Base-by-base conservation (phyloP, 2,113 vertebrate species). In the Poeciliopsis turrubarensis region DNA sequence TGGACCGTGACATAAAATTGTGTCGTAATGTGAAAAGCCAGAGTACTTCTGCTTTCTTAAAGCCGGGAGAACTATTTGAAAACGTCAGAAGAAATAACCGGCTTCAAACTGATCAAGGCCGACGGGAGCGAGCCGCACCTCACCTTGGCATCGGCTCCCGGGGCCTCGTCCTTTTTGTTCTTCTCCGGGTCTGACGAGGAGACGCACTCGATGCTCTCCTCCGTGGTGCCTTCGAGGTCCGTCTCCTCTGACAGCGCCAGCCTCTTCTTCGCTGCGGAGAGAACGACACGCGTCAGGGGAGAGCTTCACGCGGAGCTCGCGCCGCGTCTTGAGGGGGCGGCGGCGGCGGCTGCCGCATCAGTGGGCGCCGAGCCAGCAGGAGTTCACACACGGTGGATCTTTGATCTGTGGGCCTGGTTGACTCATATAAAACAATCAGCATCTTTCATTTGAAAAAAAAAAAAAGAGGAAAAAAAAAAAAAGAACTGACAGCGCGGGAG, bases 181-280 rank as follows among this genome's bases (percentile, higher is more conserved):
- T 95, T 96, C 0, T 97, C 96, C 2, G 92, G 93, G 82, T 97
- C 96, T 0, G 97, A 97, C 4, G 87, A 96, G 91, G 89, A 96
- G 94, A 0, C 94, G 0, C 96, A 94, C 85, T 95, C 97, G 77
- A 93, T 86, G 80, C 92, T 93, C 74, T 93, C 92, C 84, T 93
- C 93, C 57, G 91, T 94, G 8, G 93, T 92, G 0, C 95, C 97
- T 0, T 98, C 97, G 0, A 97, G 96, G 92, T 98, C 97, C 0
- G 96, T 97, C 91, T 97, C 96, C 54, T 97, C 96, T 0, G 88
- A 89, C 88, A 90, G 63, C 4, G 83, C 85, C 61, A 87, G 78
- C 69, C 86, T 89, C 83, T 90, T 89, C 77, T 88, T 88, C 57
- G 83, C 92, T 93, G 91, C 62, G 26, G 76, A 80, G 71, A 76